Percentiles rank a stretch among this genome's conserved stretches.
Conservation (phyloP, 2,113 vertebrate genomes). For the Eptesicus fuscus region DNA sequence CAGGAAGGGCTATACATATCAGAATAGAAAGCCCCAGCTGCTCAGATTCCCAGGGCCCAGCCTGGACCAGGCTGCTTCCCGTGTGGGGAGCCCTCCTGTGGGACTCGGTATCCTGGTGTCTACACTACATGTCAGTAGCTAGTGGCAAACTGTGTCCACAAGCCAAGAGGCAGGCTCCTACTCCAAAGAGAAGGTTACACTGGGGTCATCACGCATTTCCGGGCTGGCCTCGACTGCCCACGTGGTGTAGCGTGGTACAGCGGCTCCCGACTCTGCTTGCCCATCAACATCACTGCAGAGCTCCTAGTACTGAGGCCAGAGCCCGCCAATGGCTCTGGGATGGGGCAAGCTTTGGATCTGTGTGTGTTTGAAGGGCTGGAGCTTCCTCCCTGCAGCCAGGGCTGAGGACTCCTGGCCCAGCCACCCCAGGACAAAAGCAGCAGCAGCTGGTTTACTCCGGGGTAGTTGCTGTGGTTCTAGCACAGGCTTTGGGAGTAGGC, state of each 20-base stretch:
- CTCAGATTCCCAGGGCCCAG: too few relatives aligned
- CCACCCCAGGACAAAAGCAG: not conserved
- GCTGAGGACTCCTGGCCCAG: too few relatives aligned
- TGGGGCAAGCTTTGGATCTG: not conserved
- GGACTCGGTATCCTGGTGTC: accelerated
- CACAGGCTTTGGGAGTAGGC: not conserved
- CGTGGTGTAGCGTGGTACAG: not conserved
- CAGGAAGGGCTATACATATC: not conserved
- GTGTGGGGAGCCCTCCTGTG: not conserved
- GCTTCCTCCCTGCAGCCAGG: not conserved
- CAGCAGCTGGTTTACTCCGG: not conserved
- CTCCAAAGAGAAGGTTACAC: not conserved
- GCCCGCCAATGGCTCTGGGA: not conserved
- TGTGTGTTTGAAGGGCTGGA: not conserved
- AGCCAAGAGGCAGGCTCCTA: not conserved
- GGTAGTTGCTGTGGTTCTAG: not conserved
- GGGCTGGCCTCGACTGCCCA: not conserved
- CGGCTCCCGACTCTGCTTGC: not conserved
- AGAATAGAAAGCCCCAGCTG: not conserved
- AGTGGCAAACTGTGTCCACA: not conserved
- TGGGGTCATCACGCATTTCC: not conserved
- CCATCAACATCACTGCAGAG: not conserved
- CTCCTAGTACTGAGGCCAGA: not conserved
- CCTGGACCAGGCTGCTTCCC: not conserved
- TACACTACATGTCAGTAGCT: not conserved